Conservation (phyloP, 64 coral and sea anemone genomes). For the Astreopora myriophthalma region DNA sequence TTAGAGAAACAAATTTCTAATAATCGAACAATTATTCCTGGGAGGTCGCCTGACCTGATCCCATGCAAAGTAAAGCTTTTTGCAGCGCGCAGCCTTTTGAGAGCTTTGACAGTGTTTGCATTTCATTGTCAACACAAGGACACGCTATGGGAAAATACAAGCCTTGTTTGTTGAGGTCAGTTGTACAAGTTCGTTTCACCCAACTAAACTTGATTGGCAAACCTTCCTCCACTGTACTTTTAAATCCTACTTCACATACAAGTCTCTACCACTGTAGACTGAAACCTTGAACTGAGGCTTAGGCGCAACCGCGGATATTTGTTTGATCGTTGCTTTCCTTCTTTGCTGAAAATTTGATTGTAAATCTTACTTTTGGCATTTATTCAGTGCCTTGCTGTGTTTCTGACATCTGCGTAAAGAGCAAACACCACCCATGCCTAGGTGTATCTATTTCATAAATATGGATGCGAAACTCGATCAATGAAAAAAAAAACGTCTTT, state of each 20-base stretch:
- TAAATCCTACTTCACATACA: neutral
- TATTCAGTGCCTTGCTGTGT: neutral
- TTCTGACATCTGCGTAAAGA: neutral
- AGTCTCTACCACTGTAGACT: neutral
- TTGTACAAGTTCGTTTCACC: neutral
- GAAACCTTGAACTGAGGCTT: neutral
- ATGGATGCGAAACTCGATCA: too few relatives aligned
- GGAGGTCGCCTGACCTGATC: neutral
- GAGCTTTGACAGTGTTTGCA: neutral
- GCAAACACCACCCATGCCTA: neutral
- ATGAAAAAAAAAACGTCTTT: too few relatives aligned
- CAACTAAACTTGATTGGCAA: neutral
- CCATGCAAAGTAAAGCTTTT: neutral
- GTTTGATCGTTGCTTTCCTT: neutral
- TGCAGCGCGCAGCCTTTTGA: neutral
- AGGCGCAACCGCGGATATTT: neutral
- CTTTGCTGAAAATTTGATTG: neutral
- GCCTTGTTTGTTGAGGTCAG: neutral
- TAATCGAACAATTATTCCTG: neutral
- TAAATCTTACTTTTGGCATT: neutral
- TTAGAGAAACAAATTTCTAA: neutral
- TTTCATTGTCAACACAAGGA: conserved; percentile 15
- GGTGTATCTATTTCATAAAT: too few relatives aligned
- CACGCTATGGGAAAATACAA: neutral
- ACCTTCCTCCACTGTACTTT: neutral